Evolutionary conservation across 2,888 invertebrate genomes (phyloP).

Genomic region (Latrodectus hesperus): DNA sequence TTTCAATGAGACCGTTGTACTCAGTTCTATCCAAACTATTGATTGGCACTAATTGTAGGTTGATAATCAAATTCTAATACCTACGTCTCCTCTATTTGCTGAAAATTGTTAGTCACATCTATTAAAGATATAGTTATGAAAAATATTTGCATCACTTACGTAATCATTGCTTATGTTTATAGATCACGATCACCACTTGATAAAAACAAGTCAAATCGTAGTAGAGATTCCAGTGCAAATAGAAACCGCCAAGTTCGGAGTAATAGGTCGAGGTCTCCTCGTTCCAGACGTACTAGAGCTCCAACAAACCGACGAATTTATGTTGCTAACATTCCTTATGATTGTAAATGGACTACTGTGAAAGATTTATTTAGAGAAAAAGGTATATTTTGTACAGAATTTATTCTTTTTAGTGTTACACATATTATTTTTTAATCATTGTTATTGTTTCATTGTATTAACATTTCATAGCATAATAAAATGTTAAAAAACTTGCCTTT

Average conservation of each 20-base stretch:
- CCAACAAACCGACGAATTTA: slow-evolving; percentile 80
- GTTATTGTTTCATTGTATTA: too few relatives aligned
- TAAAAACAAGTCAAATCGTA: slow-evolving; percentile 42
- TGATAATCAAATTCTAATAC: too few relatives aligned
- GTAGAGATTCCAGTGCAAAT: slow-evolving; percentile 52
- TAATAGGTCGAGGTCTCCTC: slow-evolving; percentile 60
- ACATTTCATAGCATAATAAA: too few relatives aligned
- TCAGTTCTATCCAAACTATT: too few relatives aligned
- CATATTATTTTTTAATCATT: too few relatives aligned
- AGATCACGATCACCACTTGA: slow-evolving; percentile 69
- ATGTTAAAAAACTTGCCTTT: too few relatives aligned
- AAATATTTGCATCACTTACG: too few relatives aligned
- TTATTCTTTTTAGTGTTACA: not conserved
- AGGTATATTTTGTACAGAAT: slow-evolving; percentile 74
- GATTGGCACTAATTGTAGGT: too few relatives aligned
- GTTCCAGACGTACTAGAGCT: slow-evolving; percentile 69
- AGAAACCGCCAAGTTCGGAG: slow-evolving; percentile 50
- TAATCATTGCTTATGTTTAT: not conserved
- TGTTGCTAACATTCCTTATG: slow-evolving; percentile 96
- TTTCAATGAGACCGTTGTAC: too few relatives aligned
- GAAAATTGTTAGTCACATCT: too few relatives aligned
- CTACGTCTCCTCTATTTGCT: too few relatives aligned
- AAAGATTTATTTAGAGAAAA: slow-evolving; percentile 93
- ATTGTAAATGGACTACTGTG: slow-evolving; percentile 87
- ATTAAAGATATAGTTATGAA: too few relatives aligned